Evolutionary conservation across 2,888 invertebrate species (phyloP).

Genomic region (Crematogaster levior): DNA sequence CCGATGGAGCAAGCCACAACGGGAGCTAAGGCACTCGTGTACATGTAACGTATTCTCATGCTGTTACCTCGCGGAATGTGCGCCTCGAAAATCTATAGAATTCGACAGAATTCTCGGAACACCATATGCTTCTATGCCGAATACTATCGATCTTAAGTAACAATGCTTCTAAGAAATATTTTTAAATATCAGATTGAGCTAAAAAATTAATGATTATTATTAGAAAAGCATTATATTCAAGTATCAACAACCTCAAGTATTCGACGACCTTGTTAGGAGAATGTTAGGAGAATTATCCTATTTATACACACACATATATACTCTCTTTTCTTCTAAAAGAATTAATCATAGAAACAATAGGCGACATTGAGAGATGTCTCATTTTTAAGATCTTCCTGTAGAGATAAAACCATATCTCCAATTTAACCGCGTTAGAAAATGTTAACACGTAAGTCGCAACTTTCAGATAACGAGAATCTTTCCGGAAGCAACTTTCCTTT

Average conservation of each 20-base stretch:
- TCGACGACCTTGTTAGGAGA: too few species aligned
- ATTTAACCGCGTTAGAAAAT: slow-evolving; percentile 4
- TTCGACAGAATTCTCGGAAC: slow-evolving; percentile 41
- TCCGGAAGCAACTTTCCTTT: slow-evolving; percentile 19
- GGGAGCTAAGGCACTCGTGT: slow-evolving; percentile 41
- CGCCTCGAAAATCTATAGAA: slow-evolving; percentile 59
- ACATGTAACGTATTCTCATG: slow-evolving; percentile 57
- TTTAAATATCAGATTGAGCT: neutral
- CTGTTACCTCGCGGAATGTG: slow-evolving; percentile 45
- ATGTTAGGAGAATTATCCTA: too few species aligned
- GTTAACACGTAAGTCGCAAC: neutral
- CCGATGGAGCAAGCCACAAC: slow-evolving; percentile 39
- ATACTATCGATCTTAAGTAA: neutral
- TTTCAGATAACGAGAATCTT: slow-evolving; percentile 25
- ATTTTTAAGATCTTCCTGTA: neutral
- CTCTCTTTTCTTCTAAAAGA: neutral
- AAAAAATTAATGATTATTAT: neutral
- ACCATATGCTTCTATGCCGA: slow-evolving; percentile 41
- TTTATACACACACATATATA: too few species aligned
- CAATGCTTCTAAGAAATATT: neutral
- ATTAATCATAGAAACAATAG: neutral
- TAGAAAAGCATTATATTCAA: neutral
- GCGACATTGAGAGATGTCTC: neutral
- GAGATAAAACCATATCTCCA: neutral
- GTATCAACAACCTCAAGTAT: too few species aligned